Conservation (phyloP, 2,797 vertebrate species). For the Onychomys torridus region DNA sequence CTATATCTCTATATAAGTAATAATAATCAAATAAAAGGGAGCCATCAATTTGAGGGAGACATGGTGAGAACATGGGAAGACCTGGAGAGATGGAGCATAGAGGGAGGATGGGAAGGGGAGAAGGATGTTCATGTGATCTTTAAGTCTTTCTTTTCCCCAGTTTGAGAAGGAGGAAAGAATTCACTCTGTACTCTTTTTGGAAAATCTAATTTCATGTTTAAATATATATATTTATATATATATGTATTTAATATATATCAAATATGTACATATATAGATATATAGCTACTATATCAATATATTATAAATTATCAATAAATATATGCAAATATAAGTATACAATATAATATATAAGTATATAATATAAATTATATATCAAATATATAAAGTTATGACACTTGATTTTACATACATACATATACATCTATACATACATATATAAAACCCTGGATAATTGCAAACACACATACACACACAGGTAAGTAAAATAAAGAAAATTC, state of each 20-base stretch:
- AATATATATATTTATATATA: background rate
- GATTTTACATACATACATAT: no score
- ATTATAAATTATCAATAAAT: no score
- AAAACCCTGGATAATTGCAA: background rate
- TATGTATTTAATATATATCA: background rate
- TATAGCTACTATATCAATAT: no score
- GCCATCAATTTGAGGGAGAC: background rate
- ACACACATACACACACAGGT: background rate
- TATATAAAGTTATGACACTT: no score
- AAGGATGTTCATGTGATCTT: no score
- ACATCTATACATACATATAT: no score
- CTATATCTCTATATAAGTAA: background rate
- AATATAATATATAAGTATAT: no score
- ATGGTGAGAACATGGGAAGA: background rate
- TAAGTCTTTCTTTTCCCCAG: background rate
- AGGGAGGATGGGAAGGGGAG: background rate
- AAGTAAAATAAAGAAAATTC: background rate
- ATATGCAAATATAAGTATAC: no score
- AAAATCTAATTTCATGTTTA: background rate
- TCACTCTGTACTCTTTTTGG: background rate
- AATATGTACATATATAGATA: no score
- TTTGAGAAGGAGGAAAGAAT: background rate
- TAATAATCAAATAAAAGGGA: background rate
- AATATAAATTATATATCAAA: no score
- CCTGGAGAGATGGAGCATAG: background rate